Evolutionary conservation across 2,113 vertebrate species (phyloP), one percentile per base, ranked within the genome.

Genomic region (Artemisiospiza belli): DNA sequence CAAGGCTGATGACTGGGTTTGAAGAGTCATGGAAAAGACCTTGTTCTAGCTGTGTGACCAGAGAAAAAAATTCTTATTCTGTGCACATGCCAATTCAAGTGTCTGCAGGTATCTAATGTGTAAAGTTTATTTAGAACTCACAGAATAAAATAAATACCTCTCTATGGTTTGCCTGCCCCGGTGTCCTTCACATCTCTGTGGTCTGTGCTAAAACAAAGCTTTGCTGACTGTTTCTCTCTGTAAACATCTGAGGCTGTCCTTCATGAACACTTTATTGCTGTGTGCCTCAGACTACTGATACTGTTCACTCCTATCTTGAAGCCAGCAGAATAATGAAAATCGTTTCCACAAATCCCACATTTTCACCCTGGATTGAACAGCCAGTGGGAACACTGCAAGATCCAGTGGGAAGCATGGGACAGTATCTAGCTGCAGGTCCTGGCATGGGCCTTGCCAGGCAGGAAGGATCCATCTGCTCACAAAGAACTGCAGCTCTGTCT

Each of bases 191-290:
- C 0, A 0, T 88, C 83, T 72, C 92, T 59, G 41, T 46, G 57
- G 74, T 21, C 46, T 61, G 39, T 37, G 51, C 46, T 95, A 91
- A 95, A 89, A 86, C 90, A 97, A 95, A 94, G 89, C 93, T 90
- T 81, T 81, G 91, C 89, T 77, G 74, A 63, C 75, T 69, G 57
- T 61, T 96, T 66, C 58, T 87, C 58, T 84, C 63, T 61, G 80
- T 87, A 92, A 93, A 95, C 77, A 93, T 90, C 16, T 41, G 66
- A 90, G 55, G 43, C 55, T 83, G 86, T 62, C 87, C 90, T 95
- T 94, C 80, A 79, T 3, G 1, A 84, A 17, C 10, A 0, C 31
- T 77, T 92, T 92, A 94, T 91, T 28, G 8, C 82, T 23, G 30
- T 35, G 54, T 59, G 83, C 90, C 76, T 87, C 68, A 74, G 23